Base-by-base conservation (phyloP, 2,113 vertebrate species). In the Dendropsophus ebraccatus region DNA sequence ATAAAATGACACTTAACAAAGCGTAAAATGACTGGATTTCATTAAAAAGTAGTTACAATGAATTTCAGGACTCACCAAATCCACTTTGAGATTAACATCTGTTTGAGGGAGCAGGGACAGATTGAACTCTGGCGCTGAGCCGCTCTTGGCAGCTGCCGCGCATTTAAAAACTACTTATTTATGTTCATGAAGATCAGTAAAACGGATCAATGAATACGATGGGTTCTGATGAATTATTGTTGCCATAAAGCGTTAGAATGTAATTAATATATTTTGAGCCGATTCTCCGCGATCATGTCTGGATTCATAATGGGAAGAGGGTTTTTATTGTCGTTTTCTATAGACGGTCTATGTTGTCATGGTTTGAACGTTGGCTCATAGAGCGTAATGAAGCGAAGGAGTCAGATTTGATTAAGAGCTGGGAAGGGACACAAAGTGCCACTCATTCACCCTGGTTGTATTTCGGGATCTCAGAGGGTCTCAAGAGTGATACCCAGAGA, bases 91-190 rank as follows among this genome's bases (percentile, higher is more conserved):
- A 47, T 86, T 70, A 86, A 47, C 84, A 86, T 86, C 84, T 86
- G 84, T 70, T 73, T 81, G 65, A 73, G 25, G 30, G 73, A 37
- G 65, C 30, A n/a, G 69, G 45, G 50, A 45, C n/a, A 86, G 84
- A 58, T 73, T 81, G 76, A 79, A 73, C 56, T 79, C 47, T 37
- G 49, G 62, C 54, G 28, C 14, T n/a, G 19, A 56, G 47, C 56
- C 11, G 23, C 12, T 32, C 73, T 17, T 80, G 35, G 50, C 84
- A 86, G 84, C 84, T 86, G 84, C 35, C 50, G 16, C 45, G 65
- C 47, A 70, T 86, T 86, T 86, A 81, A 81, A 86, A 86, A 80
- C 25, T 16, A 81, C 65, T 86, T 73, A 79, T 69, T 69, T 69
- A 69, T 60, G 76, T 37, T 72, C 30, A 80, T 60, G 35, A 80